Conservation (phyloP, 1,140 invertebrate species). For the Paracyclopina nana region DNA sequence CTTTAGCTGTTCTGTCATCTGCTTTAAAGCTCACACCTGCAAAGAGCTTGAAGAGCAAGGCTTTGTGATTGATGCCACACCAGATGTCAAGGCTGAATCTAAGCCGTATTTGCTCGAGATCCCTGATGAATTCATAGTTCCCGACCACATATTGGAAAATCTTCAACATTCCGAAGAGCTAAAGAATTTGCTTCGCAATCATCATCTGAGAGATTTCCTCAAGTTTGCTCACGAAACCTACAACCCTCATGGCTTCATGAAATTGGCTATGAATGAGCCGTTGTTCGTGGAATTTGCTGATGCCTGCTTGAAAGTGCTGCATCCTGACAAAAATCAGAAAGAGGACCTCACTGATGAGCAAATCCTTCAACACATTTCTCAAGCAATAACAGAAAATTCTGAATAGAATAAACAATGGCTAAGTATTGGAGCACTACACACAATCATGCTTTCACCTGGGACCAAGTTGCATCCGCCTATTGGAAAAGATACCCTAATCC, state of each 20-base stretch:
- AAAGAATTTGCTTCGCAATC: constrained; percentile 1
- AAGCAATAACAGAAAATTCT: constrained; percentile 2
- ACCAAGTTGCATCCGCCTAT: constrained; percentile 7
- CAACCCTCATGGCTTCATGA: constrained; percentile 16
- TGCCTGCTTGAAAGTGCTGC: neutral
- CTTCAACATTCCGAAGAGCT: neutral
- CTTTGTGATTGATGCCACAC: no score
- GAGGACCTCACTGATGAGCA: neutral
- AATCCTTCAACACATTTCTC: neutral
- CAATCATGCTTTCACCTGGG: constrained; percentile 1
- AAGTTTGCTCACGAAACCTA: neutral
- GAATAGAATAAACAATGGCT: neutral
- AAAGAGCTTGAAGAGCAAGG: no score
- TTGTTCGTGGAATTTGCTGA: constrained; percentile 14
- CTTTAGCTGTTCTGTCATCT: neutral
- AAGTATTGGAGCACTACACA: constrained; percentile 13
- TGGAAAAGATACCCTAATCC: constrained; percentile 13
- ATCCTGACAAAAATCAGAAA: neutral
- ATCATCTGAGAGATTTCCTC: neutral
- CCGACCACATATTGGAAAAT: no score
- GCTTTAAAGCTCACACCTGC: neutral
- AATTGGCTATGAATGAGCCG: constrained; percentile 13
- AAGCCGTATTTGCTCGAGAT: no score
- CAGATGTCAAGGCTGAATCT: no score
- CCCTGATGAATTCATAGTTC: no score